phyloP scores from a whole-genome alignment of 1,140 invertebrate genomes.

The Goniozus legneri region DNA sequence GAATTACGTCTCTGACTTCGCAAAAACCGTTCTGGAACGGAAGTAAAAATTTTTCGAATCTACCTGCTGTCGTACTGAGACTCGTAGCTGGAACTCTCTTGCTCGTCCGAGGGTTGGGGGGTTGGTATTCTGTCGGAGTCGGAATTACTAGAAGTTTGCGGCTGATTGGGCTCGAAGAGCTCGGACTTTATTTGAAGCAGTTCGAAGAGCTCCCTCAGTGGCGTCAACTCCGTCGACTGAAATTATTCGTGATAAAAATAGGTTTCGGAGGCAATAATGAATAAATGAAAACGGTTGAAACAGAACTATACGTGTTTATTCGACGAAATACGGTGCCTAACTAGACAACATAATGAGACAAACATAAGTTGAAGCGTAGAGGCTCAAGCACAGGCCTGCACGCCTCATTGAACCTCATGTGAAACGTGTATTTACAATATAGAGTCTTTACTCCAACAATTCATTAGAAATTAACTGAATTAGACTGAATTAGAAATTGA shows the following conservation, averaged over 20 bases:
- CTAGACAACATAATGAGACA: too few species aligned
- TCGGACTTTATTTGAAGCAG: slow-evolving; percentile 80
- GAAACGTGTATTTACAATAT: too few species aligned
- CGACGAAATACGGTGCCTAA: too few species aligned
- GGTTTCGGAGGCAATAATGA: not conserved
- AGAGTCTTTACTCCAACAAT: too few species aligned
- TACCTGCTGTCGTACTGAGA: slow-evolving; percentile 64
- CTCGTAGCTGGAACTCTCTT: slow-evolving; percentile 62
- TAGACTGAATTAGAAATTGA: too few species aligned
- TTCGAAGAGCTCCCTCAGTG: slow-evolving; percentile 75
- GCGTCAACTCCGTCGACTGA: slow-evolving; percentile 75
- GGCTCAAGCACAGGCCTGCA: too few species aligned
- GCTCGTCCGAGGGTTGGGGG: slow-evolving; percentile 52
- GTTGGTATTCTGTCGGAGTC: slow-evolving; percentile 49
- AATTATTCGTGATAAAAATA: slow-evolving; percentile 20
- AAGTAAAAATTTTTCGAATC: too few species aligned
- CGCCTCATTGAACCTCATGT: too few species aligned
- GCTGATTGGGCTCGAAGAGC: slow-evolving; percentile 52
- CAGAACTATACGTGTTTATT: not conserved
- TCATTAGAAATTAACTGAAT: too few species aligned
- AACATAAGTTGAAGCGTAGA: too few species aligned
- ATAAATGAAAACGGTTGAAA: slow-evolving; percentile 2
- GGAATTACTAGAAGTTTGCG: slow-evolving; percentile 44
- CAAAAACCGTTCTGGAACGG: too few species aligned
- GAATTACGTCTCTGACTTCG: too few species aligned